Base-by-base conservation (phyloP, 1,140 invertebrate genomes). In the Tetragonula clypearis region DNA sequence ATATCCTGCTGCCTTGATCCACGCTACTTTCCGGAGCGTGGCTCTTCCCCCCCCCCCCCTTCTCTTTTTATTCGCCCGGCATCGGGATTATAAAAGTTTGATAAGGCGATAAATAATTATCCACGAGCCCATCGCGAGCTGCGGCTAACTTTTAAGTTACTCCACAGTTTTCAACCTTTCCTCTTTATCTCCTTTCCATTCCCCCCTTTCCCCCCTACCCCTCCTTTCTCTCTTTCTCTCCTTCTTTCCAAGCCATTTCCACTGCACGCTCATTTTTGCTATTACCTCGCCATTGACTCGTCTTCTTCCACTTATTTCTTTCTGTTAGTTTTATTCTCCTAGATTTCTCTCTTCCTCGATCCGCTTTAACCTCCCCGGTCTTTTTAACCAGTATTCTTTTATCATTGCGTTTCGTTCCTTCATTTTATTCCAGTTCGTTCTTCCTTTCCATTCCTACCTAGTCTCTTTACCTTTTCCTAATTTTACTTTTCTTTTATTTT, bases 91-190 rank as follows among this genome's bases (percentile, higher is more conserved):
- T 93, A 90, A 93, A 93, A 93, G 92, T 93, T 93, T 93, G 92
- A 93, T 93, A 91, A 93, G 93, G 88, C 91, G 93, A 93, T 93
- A 93, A 93, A 93, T 93, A 93, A 93, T 93, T 93, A 93, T 93
- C 91, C 88, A 79, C 77, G 82, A 89, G 86, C 87, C 90, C 86
- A 90, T 92, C 90, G 85, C 85, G 84, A 87, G 84, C 41, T 87
- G 82, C 69, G 79, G 79, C 78, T 88, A 92, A 91, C 90, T 91
- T 90, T 91, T 88, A 87, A 91, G 83, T 91, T 91, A 87, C 82
- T 88, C 87, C 78, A 89, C 79, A 84, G 89, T 90, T 90, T 84
- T 73, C 81, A 82, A 76, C 79, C 79, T 8, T 35, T 56, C 23
- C 41, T 53, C 15, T 62, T 21, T 26, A 19, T 49, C 58, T 35